A percentile compares a stretch with the other conserved stretches of the same genome.
These are phyloP conservation scores for Nasua narica DNA, from an alignment of 2,797 vertebrate genomes.

Conservation along the genomic window DNA sequence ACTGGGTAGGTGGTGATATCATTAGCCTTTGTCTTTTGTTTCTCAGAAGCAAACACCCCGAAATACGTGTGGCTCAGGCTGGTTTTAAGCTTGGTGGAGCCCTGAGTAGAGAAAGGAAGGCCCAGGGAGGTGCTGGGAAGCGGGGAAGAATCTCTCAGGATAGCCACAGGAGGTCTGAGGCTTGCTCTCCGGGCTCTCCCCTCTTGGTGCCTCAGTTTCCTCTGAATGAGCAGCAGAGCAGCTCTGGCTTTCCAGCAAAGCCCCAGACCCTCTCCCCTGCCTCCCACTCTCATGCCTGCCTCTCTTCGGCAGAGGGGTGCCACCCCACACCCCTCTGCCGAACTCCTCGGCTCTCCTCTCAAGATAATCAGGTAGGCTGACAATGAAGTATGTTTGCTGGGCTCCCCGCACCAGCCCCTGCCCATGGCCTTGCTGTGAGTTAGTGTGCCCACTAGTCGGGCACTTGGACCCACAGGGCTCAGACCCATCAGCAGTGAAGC, in stretches of 20 bases:
- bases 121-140: background rate
- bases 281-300: background rate
- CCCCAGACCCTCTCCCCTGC: background rate
- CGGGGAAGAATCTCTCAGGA: background rate
- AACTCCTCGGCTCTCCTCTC: background rate
- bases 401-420: background rate
- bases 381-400: fast-evolving
- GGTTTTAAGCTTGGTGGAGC: background rate
- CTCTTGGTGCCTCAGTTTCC: background rate
- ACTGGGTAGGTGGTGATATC: background rate
- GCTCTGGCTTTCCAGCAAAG: background rate
- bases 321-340: background rate
- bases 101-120: background rate
- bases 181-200: background rate
- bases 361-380: background rate
- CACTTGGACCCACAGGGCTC: background rate
- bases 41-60: background rate
- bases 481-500: too few relatives aligned
- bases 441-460: too few relatives aligned
- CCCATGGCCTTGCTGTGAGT: background rate
- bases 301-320: too few relatives aligned
- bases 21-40: background rate
- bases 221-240: background rate
- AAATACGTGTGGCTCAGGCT: background rate
- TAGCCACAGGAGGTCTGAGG: background rate